Conservation (phyloP, 2,113 vertebrate genomes). For the Steatornis caripensis region DNA sequence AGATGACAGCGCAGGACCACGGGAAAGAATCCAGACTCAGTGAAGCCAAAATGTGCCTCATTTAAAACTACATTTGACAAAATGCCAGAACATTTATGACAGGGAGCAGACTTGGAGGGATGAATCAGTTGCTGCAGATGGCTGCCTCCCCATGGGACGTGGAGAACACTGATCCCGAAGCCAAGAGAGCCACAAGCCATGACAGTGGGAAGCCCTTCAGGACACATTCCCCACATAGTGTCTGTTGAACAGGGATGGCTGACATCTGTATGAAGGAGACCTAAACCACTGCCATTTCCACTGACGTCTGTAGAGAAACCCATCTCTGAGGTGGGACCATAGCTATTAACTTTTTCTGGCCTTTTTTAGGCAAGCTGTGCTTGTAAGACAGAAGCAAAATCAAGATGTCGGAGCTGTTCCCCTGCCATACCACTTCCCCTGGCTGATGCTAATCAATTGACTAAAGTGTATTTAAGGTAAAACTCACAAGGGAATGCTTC, state of each 20-base stretch:
- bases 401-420: neutral
- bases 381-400: neutral
- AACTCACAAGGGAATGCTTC: neutral
- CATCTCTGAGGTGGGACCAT: neutral
- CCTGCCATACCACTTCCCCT: neutral
- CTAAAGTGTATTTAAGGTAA: neutral
- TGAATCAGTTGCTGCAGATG: neutral
- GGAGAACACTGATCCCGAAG: neutral
- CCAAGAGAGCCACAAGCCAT: neutral
- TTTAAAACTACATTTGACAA: neutral
- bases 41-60: neutral
- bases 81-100: neutral
- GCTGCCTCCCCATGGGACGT: neutral
- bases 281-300: neutral
- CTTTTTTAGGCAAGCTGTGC: neutral
- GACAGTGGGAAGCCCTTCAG: neutral
- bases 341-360: neutral
- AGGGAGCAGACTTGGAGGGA: neutral
- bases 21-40: neutral
- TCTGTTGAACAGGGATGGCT: neutral
- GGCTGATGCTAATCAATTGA: neutral
- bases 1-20: neutral
- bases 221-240: neutral
- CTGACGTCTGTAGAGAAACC: neutral
- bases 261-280: neutral